These are phyloP conservation scores for Malacosoma neustria DNA, from an alignment of 2,888 invertebrate genomes.

Conservation along the genomic window DNA sequence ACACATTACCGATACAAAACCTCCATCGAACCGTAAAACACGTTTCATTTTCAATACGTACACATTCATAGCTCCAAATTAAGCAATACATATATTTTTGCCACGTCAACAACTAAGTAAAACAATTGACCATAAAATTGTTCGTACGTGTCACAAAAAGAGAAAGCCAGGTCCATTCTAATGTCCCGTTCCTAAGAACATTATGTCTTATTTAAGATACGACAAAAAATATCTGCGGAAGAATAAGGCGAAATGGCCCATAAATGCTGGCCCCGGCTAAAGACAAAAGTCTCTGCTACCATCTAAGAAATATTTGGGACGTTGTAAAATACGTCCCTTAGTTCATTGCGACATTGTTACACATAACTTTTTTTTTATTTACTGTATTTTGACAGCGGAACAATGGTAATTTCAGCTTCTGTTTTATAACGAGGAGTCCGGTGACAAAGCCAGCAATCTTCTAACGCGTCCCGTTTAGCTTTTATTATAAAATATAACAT, in stretches of 20 bases:
- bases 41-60: conserved; percentile 31
- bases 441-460: conserved; percentile 30
- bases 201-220: conserved; percentile 71
- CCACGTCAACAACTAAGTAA: conserved; percentile 35
- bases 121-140: conserved; percentile 71
- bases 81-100: conserved; percentile 8
- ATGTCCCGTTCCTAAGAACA: conserved; percentile 69
- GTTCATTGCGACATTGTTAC: conserved; percentile 64
- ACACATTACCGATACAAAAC: conserved; percentile 27
- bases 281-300: conserved; percentile 65
- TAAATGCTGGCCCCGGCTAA: conserved; percentile 43
- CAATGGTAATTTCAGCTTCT: conserved; percentile 59
- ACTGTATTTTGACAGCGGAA: conserved; percentile 51
- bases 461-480: conserved; percentile 20
- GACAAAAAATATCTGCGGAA: conserved; percentile 56
- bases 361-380: conserved; percentile 44
- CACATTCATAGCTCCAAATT: conserved; percentile 17
- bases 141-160: conserved; percentile 66
- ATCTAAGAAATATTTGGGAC: conserved; percentile 55
- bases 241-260: conserved; percentile 62
- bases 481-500: conserved; percentile 1
- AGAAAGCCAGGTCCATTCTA: conserved; percentile 59
- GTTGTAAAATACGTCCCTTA: conserved; percentile 50
- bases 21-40: conserved; percentile 27
- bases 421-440: conserved; percentile 44